Percentiles rank a stretch among this genome's conserved stretches.
Conservation (phyloP, 2,797 vertebrate genomes). For the Melanotaenia nigrans region DNA sequence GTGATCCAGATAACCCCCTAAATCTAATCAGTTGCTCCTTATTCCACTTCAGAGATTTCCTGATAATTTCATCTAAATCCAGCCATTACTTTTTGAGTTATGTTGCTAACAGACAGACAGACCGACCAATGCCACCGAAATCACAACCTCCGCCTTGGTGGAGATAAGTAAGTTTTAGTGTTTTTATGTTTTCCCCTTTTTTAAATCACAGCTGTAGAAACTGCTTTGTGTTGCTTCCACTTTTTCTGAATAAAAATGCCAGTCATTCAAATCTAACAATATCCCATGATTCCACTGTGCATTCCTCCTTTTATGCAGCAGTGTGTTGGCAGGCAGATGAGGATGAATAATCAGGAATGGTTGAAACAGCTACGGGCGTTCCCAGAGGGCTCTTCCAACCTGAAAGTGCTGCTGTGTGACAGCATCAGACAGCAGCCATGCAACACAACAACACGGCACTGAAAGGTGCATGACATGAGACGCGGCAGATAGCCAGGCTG, state of each 20-base stretch:
- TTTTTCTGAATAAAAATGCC: conserved; percentile 44
- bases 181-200: conserved; percentile 28
- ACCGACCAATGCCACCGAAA: no score
- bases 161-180: conserved; percentile 17
- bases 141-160: no score
- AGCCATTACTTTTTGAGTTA: no score
- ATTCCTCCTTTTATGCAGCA: conserved; percentile 31
- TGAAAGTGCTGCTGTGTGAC: conserved; percentile 51
- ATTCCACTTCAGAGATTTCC: no score
- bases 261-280: conserved; percentile 43
- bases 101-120: no score
- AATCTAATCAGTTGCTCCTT: no score
- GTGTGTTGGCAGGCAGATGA: conserved; percentile 48
- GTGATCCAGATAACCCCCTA: no score
- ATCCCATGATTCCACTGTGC: conserved; percentile 29
- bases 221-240: neutral
- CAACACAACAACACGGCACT: conserved; percentile 52
- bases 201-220: conserved; percentile 15
- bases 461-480: conserved; percentile 55
- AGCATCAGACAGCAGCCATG: conserved; percentile 50
- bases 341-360: conserved; percentile 60
- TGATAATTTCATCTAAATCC: no score
- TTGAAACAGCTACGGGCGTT: conserved; percentile 38
- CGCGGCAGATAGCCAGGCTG: conserved; percentile 77
- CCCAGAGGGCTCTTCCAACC: conserved; percentile 38